Conservation (phyloP, 2,888 invertebrate species). For the Oscheius onirici region DNA sequence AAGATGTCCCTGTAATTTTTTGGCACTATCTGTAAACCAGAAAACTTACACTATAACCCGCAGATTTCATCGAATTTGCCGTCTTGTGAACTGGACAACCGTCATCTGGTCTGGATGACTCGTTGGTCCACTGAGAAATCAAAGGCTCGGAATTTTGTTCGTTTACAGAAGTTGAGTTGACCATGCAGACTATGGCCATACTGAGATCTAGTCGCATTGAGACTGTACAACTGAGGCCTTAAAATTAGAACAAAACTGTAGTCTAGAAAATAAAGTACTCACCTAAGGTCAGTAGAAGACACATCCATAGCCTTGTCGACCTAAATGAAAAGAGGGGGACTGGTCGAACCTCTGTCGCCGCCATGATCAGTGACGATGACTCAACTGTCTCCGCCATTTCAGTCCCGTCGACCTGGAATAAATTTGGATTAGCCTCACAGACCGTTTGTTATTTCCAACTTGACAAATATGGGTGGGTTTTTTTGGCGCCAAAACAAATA, state of each 20-base stretch:
- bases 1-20: slow-evolving; percentile 46
- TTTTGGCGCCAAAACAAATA: too few species aligned
- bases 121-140: background rate
- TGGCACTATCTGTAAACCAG: background rate
- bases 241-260: background rate
- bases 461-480: too few species aligned
- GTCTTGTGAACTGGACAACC: slow-evolving; percentile 18
- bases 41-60: slow-evolving; percentile 36
- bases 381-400: too few species aligned
- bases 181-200: slow-evolving; percentile 64
- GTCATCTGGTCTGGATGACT: background rate
- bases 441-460: too few species aligned
- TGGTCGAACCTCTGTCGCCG: background rate
- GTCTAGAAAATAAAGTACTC: background rate
- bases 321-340: slow-evolving; percentile 11
- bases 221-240: slow-evolving; percentile 33
- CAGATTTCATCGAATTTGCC: slow-evolving; percentile 14
- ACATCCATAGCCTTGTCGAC: slow-evolving; percentile 33
- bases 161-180: slow-evolving; percentile 49
- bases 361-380: background rate
- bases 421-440: too few species aligned
- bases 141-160: background rate
- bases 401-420: too few species aligned
- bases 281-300: slow-evolving; percentile 22
- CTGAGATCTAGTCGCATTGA: slow-evolving; percentile 45